Evolutionary conservation across 1,140 invertebrate species (phyloP), one percentile per base, ranked within the genome.

Genomic region (Helicoverpa armigera): DNA sequence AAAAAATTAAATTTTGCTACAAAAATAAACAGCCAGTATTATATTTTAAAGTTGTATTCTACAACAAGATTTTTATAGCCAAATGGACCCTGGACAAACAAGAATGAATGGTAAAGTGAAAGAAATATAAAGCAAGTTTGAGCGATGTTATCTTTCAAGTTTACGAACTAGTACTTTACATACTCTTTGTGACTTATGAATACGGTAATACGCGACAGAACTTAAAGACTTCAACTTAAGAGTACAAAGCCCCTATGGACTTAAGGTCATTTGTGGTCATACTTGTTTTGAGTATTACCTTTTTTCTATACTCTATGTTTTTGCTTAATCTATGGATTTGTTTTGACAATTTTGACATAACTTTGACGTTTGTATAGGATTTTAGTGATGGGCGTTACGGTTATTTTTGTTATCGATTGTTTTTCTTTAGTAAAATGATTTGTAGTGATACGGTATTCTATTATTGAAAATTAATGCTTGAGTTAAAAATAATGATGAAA

Each of bases 141-240:
- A 60, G 56, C 43, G 58, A 76, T 76, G 12, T 63, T 53, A 76
- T 76, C 73, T 13, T 50, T 10, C 31, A 67, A 67, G 63, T n/a
- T 43, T 43, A 43, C 16, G 16, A 35, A 50, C 54, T 48, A 43
- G 35, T 60, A 75, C 43, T 63, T 76, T 51, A 48, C 58, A 51
- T 75, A 75, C 35, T 51, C 58, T 61, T 76, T 76, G 73, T 63
- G 12, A 51, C 2, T 60, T 76, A 63, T 51, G 58, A 76, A 76
- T 76, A 63, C 58, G 73, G 73, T 76, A 63, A 76, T 58, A 13
- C 16, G 56, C 18, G 31, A 31, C 14, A 35, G 18, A 48, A 10
- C 16, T 48, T 35, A 18, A n/a, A 50, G 18, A 16, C 61, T 51
- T 58, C 61, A 58, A 76, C 73, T 76, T 76, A 51, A 76, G 12